Conservation (phyloP, 2,797 vertebrate species). For the Rhodeus uyekii region DNA sequence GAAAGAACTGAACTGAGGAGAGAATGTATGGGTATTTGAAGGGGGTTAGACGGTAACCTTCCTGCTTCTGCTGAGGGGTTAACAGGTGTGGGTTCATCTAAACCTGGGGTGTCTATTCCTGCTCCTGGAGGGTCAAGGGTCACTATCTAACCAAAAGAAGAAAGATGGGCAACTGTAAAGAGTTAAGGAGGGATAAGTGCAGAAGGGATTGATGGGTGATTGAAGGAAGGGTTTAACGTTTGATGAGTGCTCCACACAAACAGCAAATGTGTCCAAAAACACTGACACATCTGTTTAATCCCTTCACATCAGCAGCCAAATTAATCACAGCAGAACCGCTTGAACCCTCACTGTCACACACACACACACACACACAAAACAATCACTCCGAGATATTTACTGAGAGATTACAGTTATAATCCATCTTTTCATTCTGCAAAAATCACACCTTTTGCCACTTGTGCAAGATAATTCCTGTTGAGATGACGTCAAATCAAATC, state of each 20-base stretch:
- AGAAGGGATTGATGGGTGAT: background rate
- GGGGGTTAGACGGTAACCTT: background rate
- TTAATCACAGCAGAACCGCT: conserved; percentile 33
- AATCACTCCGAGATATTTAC: conserved; percentile 4
- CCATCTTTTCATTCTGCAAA: conserved; percentile 16
- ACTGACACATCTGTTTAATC: conserved; percentile 53
- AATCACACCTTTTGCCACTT: conserved; percentile 2
- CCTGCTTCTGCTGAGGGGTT: background rate
- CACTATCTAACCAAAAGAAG: background rate
- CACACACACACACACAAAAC: conserved; percentile 32
- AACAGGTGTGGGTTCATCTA: background rate
- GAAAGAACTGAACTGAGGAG: background rate
- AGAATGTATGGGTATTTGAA: background rate
- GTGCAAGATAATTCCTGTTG: background rate
- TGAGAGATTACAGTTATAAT: conserved; percentile 37
- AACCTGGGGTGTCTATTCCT: background rate
- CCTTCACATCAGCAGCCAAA: conserved; percentile 45
- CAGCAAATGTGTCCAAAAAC: conserved; percentile 6
- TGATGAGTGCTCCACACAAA: conserved; percentile 3
- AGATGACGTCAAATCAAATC: background rate
- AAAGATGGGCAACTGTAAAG: background rate
- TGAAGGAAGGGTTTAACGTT: background rate
- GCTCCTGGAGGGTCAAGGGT: background rate
- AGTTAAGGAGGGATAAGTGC: background rate
- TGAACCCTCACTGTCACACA: conserved; percentile 4